Percentiles rank a stretch among this genome's conserved stretches.
phyloP scores from a whole-genome alignment of 2,113 vertebrate genomes.

The Leptocoma aspasia region DNA sequence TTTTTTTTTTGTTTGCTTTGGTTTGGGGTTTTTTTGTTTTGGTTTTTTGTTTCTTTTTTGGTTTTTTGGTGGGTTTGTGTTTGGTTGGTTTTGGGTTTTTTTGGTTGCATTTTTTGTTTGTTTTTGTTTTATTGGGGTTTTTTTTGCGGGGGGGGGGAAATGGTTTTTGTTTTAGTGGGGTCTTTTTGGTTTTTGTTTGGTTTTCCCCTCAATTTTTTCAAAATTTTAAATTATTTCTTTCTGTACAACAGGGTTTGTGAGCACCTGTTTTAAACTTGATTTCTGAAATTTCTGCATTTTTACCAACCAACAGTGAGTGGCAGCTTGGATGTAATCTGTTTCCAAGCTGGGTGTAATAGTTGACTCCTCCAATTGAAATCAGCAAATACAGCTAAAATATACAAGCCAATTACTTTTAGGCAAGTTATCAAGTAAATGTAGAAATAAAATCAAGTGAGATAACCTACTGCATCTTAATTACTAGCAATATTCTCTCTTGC shows the following conservation, averaged over 20 bases:
- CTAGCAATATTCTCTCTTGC: background rate
- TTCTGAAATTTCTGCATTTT: background rate
- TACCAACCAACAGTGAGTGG: background rate
- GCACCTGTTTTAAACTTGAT: background rate
- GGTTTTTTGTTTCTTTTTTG: too few relatives aligned
- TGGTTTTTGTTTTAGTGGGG: too few relatives aligned
- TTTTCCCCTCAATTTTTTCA: background rate
- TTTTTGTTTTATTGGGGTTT: background rate
- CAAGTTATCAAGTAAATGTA: background rate
- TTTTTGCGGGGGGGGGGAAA: too few relatives aligned
- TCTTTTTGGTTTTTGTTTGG: fast-evolving
- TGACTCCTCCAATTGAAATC: background rate
- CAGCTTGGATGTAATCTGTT: background rate
- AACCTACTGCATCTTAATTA: constrained; percentile 42
- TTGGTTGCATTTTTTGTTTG: background rate
- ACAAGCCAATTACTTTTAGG: background rate
- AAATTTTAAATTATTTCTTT: background rate
- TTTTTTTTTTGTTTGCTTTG: background rate
- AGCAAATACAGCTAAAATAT: background rate
- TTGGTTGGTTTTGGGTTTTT: background rate
- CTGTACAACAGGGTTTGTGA: too few relatives aligned
- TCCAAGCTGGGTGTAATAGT: background rate
- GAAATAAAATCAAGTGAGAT: constrained; percentile 34
- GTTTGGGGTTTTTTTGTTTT: background rate
- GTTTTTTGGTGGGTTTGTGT: background rate